These are phyloP conservation scores for Orbicella faveolata DNA, from an alignment of 64 coral and sea anemone genomes.

Conservation along the genomic window DNA sequence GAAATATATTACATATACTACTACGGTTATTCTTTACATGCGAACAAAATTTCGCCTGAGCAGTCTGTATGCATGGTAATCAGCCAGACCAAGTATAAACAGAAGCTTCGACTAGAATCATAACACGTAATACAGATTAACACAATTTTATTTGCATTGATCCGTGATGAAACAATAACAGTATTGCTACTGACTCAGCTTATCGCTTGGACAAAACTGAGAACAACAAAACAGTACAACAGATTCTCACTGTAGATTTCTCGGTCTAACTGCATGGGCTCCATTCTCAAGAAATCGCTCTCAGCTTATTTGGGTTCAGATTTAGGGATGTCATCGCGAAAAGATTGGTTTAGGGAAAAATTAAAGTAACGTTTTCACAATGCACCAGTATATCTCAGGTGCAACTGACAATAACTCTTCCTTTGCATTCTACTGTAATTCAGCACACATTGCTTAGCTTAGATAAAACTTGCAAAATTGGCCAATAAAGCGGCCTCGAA, in stretches of 20 bases:
- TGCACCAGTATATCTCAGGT: neutral
- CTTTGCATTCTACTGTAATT: neutral
- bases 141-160: slow-evolving; percentile 8
- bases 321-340: no score
- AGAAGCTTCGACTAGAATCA: neutral
- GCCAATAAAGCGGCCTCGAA: neutral
- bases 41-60: no score
- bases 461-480: neutral
- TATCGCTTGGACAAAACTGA: no score
- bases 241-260: no score
- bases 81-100: neutral
- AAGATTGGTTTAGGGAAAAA: neutral
- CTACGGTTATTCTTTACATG: no score
- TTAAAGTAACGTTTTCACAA: neutral
- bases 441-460: neutral
- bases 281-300: no score
- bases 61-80: no score
- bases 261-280: no score
- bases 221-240: no score
- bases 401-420: neutral
- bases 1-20: no score
- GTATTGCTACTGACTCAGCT: no score
- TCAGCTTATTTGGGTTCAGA: no score
- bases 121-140: neutral
- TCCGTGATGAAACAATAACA: neutral